phyloP scores from a whole-genome alignment of 1,140 invertebrate genomes.

The Diachasma alloeum region DNA sequence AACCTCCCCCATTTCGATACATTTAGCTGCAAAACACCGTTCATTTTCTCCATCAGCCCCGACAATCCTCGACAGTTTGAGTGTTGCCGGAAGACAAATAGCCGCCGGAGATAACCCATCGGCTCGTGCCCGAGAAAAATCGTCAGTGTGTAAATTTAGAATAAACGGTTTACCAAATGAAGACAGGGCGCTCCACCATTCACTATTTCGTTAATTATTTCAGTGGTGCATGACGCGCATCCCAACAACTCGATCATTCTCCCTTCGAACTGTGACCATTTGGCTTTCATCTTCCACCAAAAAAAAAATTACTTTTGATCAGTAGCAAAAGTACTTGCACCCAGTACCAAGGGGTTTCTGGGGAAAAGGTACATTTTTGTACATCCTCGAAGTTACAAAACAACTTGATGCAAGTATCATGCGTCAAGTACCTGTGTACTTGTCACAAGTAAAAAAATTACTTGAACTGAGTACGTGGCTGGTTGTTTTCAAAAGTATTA shows the following conservation, averaged over 20 bases:
- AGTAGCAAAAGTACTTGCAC: too few relatives aligned
- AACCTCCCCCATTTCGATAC: conserved; percentile 32
- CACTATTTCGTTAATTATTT: conserved; percentile 4
- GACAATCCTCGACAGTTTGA: not conserved
- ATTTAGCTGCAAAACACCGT: conserved; percentile 24
- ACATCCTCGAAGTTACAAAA: too few relatives aligned
- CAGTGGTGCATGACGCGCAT: conserved; percentile 2
- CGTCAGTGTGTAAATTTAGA: conserved; percentile 30
- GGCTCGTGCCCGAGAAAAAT: conserved; percentile 15
- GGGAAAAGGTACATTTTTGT: too few relatives aligned
- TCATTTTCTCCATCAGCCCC: not conserved
- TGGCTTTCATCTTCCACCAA: not conserved
- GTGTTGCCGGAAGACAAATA: conserved; percentile 54
- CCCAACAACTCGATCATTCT: not conserved
- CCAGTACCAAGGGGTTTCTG: too few relatives aligned
- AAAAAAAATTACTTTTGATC: too few relatives aligned
- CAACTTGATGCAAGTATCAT: too few relatives aligned
- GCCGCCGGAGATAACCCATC: conserved; percentile 46
- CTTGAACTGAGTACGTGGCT: too few relatives aligned
- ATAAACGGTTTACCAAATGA: conserved; percentile 17
- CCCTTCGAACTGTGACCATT: not conserved
- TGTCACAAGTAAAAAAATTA: too few relatives aligned
- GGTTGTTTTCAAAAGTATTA: too few relatives aligned
- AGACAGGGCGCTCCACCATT: not conserved
- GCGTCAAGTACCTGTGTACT: too few relatives aligned